Conservation (phyloP, 1,140 invertebrate genomes). For the Pseudomyrmex pallidus region DNA sequence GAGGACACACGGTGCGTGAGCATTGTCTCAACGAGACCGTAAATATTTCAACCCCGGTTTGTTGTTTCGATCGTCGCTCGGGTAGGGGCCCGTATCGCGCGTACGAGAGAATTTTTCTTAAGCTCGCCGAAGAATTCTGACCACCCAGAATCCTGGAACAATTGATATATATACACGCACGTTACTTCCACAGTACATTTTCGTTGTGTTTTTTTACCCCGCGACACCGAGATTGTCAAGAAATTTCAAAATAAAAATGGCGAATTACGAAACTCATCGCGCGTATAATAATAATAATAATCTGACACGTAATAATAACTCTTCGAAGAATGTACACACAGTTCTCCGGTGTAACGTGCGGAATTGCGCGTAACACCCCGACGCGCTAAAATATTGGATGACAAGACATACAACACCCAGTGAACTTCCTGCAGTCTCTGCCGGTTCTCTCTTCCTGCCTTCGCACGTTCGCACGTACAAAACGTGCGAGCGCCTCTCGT, state of each 20-base stretch:
- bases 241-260: not conserved
- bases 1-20: constrained; percentile 66
- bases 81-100: constrained; percentile 57
- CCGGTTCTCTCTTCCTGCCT: not conserved
- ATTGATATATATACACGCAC: constrained; percentile 20
- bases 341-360: constrained; percentile 17
- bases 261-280: not conserved
- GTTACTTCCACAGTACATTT: constrained; percentile 34
- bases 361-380: constrained; percentile 39
- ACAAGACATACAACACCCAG: constrained; percentile 46
- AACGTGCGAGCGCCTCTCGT: not conserved
- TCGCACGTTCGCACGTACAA: constrained; percentile 9
- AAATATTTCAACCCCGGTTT: constrained; percentile 77
- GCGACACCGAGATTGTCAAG: not conserved
- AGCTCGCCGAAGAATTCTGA: constrained; percentile 66
- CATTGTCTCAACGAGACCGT: constrained; percentile 79
- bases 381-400: constrained; percentile 52
- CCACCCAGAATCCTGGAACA: constrained; percentile 67
- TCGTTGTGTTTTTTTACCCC: not conserved
- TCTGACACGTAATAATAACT: constrained; percentile 29
- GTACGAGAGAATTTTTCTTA: constrained; percentile 62
- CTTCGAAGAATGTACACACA: constrained; percentile 5
- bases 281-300: constrained; percentile 5
- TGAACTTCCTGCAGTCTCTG: constrained; percentile 33
- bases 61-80: constrained; percentile 72